These are phyloP conservation scores for Redunca redunca DNA, from an alignment of 2,113 vertebrate genomes.

Conservation along the genomic window DNA sequence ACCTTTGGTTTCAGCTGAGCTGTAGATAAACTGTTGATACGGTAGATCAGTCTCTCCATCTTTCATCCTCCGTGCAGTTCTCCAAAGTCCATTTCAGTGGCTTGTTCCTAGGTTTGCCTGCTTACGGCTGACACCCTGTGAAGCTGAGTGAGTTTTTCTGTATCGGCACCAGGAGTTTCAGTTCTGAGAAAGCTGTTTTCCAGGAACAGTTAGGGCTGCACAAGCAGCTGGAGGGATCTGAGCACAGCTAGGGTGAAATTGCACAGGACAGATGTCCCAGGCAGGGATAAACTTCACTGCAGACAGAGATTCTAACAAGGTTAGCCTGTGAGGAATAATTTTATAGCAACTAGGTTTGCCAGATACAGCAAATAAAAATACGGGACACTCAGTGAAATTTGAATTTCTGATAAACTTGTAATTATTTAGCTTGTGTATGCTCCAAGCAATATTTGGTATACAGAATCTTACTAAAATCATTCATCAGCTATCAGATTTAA, in stretches of 20 bases:
- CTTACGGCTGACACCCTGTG: background rate
- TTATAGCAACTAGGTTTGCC: background rate
- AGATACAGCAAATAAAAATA: background rate
- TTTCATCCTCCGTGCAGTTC: background rate
- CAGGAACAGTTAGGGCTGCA: background rate
- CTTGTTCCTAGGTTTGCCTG: background rate
- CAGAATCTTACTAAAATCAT: background rate
- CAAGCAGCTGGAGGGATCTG: background rate
- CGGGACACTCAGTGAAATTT: background rate
- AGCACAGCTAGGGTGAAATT: too few species aligned
- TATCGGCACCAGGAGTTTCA: background rate
- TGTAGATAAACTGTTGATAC: background rate
- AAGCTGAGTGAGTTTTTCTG: background rate
- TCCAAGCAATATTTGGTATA: background rate
- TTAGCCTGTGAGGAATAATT: background rate
- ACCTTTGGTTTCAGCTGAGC: background rate
- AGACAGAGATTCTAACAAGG: background rate
- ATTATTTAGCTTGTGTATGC: background rate
- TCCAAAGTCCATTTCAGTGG: background rate
- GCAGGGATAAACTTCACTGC: too few species aligned
- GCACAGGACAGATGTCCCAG: background rate
- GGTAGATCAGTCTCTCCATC: background rate
- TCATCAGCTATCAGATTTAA: background rate
- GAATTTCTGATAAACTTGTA: background rate
- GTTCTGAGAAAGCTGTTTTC: background rate